Base-by-base conservation (phyloP, 2,797 vertebrate genomes). In the Harpagifer antarcticus region DNA sequence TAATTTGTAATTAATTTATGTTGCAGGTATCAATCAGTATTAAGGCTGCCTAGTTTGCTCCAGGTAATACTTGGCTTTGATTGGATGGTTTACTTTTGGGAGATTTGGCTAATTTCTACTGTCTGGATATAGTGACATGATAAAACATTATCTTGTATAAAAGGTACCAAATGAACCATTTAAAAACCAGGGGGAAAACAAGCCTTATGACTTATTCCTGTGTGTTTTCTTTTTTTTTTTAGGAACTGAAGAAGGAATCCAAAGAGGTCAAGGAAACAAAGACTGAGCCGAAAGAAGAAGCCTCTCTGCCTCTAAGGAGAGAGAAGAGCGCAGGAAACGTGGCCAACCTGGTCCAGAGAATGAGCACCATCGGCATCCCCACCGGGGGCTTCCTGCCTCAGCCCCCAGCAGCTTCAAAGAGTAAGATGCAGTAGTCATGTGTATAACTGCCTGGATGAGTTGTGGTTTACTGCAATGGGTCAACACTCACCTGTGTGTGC, bases 311-410 rank as follows among this genome's bases (percentile, higher is more conserved):
- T n/a, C 48, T 88, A 82, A 95, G 91, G 83, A 94, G 96, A 74
- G 96, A 98, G 80, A 96, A 96, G 71, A 92, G 80, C 4, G 78
- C 96, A 9, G 97, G 97, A 43, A 99, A 96, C 9, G 98, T 99
- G 58, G 97, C 97, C 58, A 96, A 95, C 76, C 95, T 99, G 79
- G 97, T 99, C 53, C 97, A 99, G 81, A 96, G 97, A 64, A 99
- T 99, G 94, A 99, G 97, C 86, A 96, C 86, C 31, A 97, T 96
- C 2, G 97, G 97, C 62, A 94, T 99, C 86, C 97, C 97, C 13
- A 94, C 96, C 2, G 96, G 96, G 20, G 97, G 96, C 78, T 96
- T 98, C 89, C 97, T 95, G 74, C 96, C 96, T 54, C 95, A 94
- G 0, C 91, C 94, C 20, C 96, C 96, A 0, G 74, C 82, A 3